Evolutionary conservation across 92 coral and sea anemone genomes (phyloP).

Genomic region (Nematostella vectensis): DNA sequence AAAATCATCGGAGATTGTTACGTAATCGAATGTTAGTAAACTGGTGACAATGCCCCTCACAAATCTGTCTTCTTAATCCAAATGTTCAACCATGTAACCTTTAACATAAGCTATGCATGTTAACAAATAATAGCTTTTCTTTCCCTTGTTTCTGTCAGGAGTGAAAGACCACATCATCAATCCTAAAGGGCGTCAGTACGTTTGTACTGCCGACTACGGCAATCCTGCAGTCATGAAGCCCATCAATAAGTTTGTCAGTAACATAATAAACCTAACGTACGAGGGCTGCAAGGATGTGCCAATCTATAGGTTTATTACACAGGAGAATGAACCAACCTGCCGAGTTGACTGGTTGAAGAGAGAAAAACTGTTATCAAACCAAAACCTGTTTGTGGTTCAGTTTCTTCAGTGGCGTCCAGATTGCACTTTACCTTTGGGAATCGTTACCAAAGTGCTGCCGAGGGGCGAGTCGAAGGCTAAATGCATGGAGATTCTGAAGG

Average conservation of each 20-base stretch:
- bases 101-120: too few relatives aligned
- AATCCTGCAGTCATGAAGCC: constrained; percentile 69
- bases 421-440: constrained; percentile 58
- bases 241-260: constrained; percentile 62
- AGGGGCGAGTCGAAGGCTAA: constrained; percentile 32
- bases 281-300: constrained; percentile 49
- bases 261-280: constrained; percentile 54
- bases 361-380: constrained; percentile 33
- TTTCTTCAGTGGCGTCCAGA: constrained; percentile 60
- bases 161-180: constrained; percentile 54
- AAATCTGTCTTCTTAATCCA: too few relatives aligned
- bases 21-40: too few relatives aligned
- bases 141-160: constrained; percentile 32
- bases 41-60: too few relatives aligned
- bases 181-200: constrained; percentile 80
- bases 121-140: too few relatives aligned
- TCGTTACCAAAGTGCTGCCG: constrained; percentile 44
- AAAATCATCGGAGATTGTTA: too few relatives aligned
- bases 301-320: constrained; percentile 28
- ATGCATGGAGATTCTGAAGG: constrained; percentile 45
- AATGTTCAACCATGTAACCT: too few relatives aligned
- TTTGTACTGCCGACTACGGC: constrained; percentile 48
- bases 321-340: constrained; percentile 10
- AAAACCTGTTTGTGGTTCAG: constrained; percentile 64
- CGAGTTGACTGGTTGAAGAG: constrained; percentile 27